phyloP scores from a whole-genome alignment of 2,797 vertebrate species.

The Uromys caudimaculatus region DNA sequence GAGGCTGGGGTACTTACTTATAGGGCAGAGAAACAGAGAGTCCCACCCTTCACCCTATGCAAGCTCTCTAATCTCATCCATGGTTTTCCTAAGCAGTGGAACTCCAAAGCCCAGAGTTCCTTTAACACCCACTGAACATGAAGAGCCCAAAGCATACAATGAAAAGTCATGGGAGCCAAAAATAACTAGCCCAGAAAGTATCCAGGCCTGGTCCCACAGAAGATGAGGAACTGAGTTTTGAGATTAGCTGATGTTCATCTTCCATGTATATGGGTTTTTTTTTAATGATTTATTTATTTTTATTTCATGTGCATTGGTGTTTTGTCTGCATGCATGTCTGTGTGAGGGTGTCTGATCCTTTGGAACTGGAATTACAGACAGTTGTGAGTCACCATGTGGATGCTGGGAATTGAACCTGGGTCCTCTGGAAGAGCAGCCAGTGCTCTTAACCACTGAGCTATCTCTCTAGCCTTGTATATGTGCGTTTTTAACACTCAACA shows the following conservation, averaged over 20 bases:
- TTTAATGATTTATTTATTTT: not conserved
- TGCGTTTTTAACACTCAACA: not conserved
- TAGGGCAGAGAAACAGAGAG: not conserved
- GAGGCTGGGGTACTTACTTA: not conserved
- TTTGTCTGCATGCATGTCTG: not conserved
- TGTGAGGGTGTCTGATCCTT: not conserved
- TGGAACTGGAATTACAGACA: not conserved
- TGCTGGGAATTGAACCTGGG: not conserved
- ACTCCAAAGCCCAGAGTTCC: not conserved
- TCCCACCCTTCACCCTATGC: too few species aligned
- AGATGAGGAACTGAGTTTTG: not conserved
- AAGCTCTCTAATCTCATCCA: not conserved
- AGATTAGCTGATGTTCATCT: not conserved
- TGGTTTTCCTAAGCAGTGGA: not conserved
- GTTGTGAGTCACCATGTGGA: not conserved
- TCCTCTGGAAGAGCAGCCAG: not conserved
- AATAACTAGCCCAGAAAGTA: not conserved
- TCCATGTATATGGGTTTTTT: not conserved
- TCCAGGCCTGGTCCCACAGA: not conserved
- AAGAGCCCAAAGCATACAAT: not conserved
- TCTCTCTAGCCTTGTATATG: not conserved
- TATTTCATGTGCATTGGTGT: not conserved
- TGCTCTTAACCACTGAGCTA: not conserved
- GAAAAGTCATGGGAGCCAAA: not conserved
- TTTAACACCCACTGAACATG: not conserved